These are phyloP conservation scores for Drosophila auraria DNA, from an alignment of 1,140 invertebrate species.

Conservation along the genomic window DNA sequence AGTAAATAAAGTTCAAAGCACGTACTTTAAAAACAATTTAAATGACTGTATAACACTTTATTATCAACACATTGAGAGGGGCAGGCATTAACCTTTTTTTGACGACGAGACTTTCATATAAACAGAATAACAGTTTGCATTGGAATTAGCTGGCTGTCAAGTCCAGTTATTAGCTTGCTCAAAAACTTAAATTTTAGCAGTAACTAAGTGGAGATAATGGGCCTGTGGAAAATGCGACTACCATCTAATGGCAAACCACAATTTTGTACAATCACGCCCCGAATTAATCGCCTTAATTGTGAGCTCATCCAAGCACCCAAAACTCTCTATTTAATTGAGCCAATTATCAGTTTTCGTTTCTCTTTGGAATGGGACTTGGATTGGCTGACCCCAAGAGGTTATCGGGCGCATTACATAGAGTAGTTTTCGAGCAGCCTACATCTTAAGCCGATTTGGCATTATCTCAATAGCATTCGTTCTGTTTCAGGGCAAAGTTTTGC, in stretches of 20 bases:
- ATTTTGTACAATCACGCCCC: slow-evolving; percentile 1
- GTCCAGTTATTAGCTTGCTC: slow-evolving; percentile 5
- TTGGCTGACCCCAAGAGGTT: slow-evolving; percentile 23
- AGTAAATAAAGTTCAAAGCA: neutral
- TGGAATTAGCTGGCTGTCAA: slow-evolving; percentile 18
- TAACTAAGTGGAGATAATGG: slow-evolving; percentile 24
- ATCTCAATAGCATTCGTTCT: slow-evolving; percentile 42
- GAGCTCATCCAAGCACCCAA: slow-evolving; percentile 22
- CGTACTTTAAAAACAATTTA: neutral
- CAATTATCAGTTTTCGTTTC: slow-evolving; percentile 42
- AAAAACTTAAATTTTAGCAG: slow-evolving; percentile 12
- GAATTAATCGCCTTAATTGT: slow-evolving; percentile 30
- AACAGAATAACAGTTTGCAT: neutral
- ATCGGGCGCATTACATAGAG: slow-evolving; percentile 26
- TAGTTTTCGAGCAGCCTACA: slow-evolving; percentile 26
- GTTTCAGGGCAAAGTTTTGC: slow-evolving; percentile 25
- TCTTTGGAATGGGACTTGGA: neutral
- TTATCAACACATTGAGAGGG: neutral
- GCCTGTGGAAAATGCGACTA: neutral
- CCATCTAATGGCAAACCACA: neutral
- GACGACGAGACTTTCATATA: neutral
- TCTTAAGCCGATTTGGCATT: slow-evolving; percentile 41
- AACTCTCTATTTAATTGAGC: slow-evolving; percentile 41
- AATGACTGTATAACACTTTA: neutral
- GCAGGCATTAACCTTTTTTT: neutral